Base-by-base conservation (phyloP, 2,113 vertebrate species). In the Anguilla japonica region DNA sequence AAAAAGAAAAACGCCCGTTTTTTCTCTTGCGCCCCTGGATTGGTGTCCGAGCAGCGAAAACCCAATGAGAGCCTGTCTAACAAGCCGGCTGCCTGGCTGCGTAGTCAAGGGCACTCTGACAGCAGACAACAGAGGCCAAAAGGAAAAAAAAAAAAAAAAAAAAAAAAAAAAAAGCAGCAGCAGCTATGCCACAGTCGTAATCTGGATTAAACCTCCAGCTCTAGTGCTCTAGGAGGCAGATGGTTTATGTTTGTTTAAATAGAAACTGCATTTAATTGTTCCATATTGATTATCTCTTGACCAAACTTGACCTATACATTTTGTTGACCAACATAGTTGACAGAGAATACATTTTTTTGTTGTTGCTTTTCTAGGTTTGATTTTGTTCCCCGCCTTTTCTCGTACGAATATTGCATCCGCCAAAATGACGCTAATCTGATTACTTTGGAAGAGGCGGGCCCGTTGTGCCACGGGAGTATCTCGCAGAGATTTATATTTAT, bases 191-290 rank as follows among this genome's bases (percentile, higher is more conserved):
- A 88, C 57, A 84, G 91, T 90, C 79, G 87, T 96, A 95, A 96
- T 96, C 96, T 96, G 95, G 94, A 96, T 96, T 96, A 96, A 91
- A 84, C 93, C 50, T 91, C 29, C 88, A 92, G 94, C 92, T 92
- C 91, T 91, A 94, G 92, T 92, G 91, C 88, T 90, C 86, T 84
- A 29, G 41, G 84, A 92, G 95, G 92, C 96, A 97, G 96, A 97
- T 96, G 96, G 96, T 94, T 95, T 93, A 86, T 94, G 95, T 96
- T 94, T 18, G 40, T 75, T 75, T 34, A 29, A 29, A 75, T 2
- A 6, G 71, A 82, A 29, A 80, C 29, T 81, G 20, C 2, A n/a
- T 40, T 81, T 63, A 81, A 63, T 78, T 26, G 13, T 57, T 63
- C 40, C 18, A 80, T 90, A 90, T 22, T 67, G 40, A 46, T 79